phyloP scores from a whole-genome alignment of 2,113 vertebrate species.

The Phalacrocorax pelagicus region DNA sequence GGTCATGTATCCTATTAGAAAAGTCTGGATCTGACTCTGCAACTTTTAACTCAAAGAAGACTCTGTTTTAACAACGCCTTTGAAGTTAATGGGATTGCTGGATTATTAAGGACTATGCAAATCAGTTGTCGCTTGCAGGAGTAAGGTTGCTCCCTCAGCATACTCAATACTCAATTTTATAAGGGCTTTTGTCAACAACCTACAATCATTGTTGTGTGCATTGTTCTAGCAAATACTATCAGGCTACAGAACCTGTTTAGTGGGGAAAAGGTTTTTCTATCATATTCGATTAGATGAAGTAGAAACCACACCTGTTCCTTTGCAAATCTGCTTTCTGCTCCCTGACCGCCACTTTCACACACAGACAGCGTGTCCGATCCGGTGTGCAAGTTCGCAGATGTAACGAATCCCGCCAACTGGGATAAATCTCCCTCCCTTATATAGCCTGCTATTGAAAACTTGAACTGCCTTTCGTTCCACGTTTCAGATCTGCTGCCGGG shows the following conservation, averaged over 20 bases:
- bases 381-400: background rate
- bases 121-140: background rate
- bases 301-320: background rate
- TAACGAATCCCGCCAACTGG: background rate
- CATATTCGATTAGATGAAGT: background rate
- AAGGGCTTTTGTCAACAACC: background rate
- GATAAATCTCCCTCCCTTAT: background rate
- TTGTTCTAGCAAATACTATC: background rate
- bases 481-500: background rate
- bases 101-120: background rate
- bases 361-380: background rate
- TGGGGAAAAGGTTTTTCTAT: background rate
- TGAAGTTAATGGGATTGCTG: background rate
- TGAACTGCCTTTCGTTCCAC: background rate
- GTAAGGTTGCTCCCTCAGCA: background rate
- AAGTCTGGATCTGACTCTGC: background rate
- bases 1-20: background rate
- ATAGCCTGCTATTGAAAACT: background rate
- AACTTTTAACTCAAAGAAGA: background rate
- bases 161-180: background rate
- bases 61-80: background rate
- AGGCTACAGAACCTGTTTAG: background rate
- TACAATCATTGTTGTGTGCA: background rate
- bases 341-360: background rate
- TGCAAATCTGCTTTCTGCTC: background rate